A percentile compares a stretch with the other conserved stretches of the same genome.
These are phyloP conservation scores for Oxygymnocypris stewartii DNA, from an alignment of 2,113 vertebrate species.

Conservation along the genomic window DNA sequence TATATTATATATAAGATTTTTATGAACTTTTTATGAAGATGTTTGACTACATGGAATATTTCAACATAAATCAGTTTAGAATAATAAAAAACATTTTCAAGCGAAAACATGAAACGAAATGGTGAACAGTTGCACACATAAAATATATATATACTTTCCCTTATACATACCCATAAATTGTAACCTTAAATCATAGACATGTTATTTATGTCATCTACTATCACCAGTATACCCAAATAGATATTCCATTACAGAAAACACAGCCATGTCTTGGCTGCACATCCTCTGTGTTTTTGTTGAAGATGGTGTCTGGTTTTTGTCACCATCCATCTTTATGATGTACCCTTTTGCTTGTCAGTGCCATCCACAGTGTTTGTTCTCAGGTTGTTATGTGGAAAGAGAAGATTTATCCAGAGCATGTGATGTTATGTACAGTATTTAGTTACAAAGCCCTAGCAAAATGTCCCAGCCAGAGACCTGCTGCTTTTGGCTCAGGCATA, in stretches of 20 bases:
- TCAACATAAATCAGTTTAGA: too few species aligned
- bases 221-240: slow-evolving; percentile 30
- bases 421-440: slow-evolving; percentile 40
- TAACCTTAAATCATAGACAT: neutral
- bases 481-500: slow-evolving; percentile 16
- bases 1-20: too few species aligned
- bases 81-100: too few species aligned
- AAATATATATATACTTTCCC: neutral
- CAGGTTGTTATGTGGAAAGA: slow-evolving; percentile 44
- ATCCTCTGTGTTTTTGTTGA: slow-evolving; percentile 24
- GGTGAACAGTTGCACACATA: neutral
- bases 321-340: slow-evolving; percentile 39
- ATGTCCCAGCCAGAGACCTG: slow-evolving; percentile 16
- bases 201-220: slow-evolving; percentile 11
- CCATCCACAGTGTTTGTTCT: slow-evolving; percentile 42
- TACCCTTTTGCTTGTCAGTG: slow-evolving; percentile 21
- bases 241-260: slow-evolving; percentile 14
- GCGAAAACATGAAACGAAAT: neutral
- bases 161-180: neutral
- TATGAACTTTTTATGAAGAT: too few species aligned
- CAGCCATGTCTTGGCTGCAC: slow-evolving; percentile 5
- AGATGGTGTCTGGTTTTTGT: slow-evolving; percentile 40
- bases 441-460: slow-evolving; percentile 28
- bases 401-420: slow-evolving; percentile 41
- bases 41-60: too few species aligned